Evolutionary conservation across 2,797 vertebrate species (phyloP).

Genomic region (Sebastes diploproa): DNA sequence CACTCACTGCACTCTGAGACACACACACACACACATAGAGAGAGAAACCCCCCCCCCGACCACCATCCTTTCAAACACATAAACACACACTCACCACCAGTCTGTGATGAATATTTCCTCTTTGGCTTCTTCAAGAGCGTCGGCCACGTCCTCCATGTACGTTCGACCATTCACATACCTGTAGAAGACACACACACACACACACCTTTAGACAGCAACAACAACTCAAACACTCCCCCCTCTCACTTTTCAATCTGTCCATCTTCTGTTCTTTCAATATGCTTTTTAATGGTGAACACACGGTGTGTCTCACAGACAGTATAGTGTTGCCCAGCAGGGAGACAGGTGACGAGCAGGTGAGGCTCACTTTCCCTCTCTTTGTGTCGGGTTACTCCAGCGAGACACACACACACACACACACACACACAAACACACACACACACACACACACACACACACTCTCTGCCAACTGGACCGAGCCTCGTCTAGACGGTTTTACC

Average conservation of each 20-base stretch:
- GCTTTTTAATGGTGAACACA: not conserved
- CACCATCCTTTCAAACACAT: not conserved
- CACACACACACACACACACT: not conserved
- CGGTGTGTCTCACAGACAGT: conserved; percentile 44
- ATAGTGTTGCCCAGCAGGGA: conserved; percentile 66
- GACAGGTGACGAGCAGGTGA: conserved; percentile 66
- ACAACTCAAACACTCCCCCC: not conserved
- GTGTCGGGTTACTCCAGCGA: conserved; percentile 77
- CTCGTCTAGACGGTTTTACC: conserved; percentile 13
- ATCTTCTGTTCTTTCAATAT: conserved; percentile 2
- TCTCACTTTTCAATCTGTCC: conserved; percentile 15
- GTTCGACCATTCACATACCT: conserved; percentile 96
- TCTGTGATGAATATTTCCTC: conserved; percentile 99
- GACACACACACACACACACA: conserved; percentile 37
- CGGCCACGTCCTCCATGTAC: conserved; percentile 94
- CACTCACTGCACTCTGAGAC: conserved; percentile 20
- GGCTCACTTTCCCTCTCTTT: conserved; percentile 79
- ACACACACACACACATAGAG: not conserved
- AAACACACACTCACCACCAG: conserved; percentile 88
- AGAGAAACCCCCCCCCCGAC: too few species aligned
- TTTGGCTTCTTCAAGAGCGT: conserved; percentile 92
- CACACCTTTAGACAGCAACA: not conserved
- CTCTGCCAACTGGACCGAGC: conserved; percentile 10
- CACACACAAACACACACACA: conserved; percentile 11
- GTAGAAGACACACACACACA: conserved; percentile 35